phyloP scores from a whole-genome alignment of 2,888 invertebrate species.

The Suillia variegata region DNA sequence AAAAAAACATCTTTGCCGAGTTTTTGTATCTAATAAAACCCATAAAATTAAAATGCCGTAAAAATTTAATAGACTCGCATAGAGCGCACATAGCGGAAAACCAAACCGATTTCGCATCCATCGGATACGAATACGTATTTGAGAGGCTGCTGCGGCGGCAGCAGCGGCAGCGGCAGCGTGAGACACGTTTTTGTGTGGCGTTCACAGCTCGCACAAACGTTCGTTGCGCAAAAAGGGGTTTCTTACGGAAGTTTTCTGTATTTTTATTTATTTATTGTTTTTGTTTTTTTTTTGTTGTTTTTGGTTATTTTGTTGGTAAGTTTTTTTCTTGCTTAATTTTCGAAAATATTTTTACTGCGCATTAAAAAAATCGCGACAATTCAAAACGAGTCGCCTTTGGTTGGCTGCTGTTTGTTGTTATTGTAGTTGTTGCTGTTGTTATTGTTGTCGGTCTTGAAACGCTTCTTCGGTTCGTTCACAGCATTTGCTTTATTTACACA shows the following conservation, averaged over 20 bases:
- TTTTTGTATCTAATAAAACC: constrained; percentile 29
- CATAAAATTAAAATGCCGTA: constrained; percentile 30
- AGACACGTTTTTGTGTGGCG: neutral
- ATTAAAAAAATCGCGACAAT: neutral
- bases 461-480: no score
- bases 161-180: constrained; percentile 14
- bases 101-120: neutral
- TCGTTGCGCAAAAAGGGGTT: neutral
- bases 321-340: constrained; percentile 7
- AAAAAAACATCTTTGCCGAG: constrained; percentile 26
- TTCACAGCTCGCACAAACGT: neutral
- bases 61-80: constrained; percentile 9
- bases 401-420: neutral
- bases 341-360: constrained; percentile 1
- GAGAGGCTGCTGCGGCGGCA: constrained; percentile 28
- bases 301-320: no score
- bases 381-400: neutral
- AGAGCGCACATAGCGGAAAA: neutral
- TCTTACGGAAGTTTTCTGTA: neutral
- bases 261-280: neutral
- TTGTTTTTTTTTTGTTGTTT: no score
- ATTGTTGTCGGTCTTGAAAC: no score
- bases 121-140: neutral
- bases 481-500: no score
- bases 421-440: no score